Evolutionary conservation across 2,797 vertebrate genomes (phyloP), one percentile per base, ranked within the genome.

Genomic region (Sus cebifrons): DNA sequence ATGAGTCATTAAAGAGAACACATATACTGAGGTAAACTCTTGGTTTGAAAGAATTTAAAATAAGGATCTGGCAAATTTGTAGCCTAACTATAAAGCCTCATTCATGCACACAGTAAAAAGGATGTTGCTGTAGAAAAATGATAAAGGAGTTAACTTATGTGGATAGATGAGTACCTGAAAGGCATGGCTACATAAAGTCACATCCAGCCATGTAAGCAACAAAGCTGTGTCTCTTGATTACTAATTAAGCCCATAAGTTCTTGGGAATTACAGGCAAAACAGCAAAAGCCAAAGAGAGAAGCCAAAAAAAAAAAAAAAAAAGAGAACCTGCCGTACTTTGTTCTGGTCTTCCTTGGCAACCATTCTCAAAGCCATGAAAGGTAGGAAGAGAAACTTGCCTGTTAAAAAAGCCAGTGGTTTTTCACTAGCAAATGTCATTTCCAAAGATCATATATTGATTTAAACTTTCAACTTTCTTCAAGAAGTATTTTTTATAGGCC

Each of bases 391-490:
- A 56, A 94, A 75, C 3, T 82, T 90, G 40, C 18, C 79, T 83
- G 52, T 67, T 68, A 86, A 94, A 86, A 49, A 81, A 68, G 4
- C 11, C 36, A 60, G 36, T 36, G 60, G 13, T 40, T 96, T 95
- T 90, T 93, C 71, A 89, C 89, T 81, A 95, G 52, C 56, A 86
- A 85, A 94, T 85, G 77, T 81, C 87, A 87, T 40, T 94, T 97
- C 79, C 91, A 97, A 97, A 96, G 94, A 96, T 90, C 85, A 92
- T 75, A 88, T 93, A 86, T 93, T 87, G 81, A 93, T 32, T 95
- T 96, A 96, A 97, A 96, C 67, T 88, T 96, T 97, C 84, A 96
- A 85, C 74, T 95, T 95, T 92, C 82, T 88, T 95, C 49, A 67
- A 79, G 58, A 96, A 92, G 87, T 95, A 87, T 86, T 96, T 96